These are phyloP conservation scores for Elgonia sp. DNA, from an alignment of 2,888 invertebrate species.

Conservation along the genomic window DNA sequence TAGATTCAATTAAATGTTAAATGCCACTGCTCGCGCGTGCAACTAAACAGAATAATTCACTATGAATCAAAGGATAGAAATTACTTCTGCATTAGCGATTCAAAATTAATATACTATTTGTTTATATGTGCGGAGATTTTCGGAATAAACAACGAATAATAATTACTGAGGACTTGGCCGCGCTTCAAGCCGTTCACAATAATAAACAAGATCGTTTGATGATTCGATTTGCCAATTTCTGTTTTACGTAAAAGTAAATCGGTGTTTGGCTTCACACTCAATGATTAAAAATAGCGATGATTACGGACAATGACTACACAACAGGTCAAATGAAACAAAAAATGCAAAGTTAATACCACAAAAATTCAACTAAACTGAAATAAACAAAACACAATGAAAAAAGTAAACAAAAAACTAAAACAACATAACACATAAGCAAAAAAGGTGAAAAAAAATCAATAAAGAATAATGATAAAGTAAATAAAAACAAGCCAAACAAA, in stretches of 20 bases:
- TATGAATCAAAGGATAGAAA: not conserved
- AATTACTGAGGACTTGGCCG: conserved; percentile 57
- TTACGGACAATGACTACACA: conserved; percentile 8
- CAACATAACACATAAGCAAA: not conserved
- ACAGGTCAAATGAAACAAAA: too few species aligned
- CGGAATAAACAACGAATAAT: conserved; percentile 34
- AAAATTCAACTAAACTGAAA: not conserved
- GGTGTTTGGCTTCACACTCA: conserved; percentile 37
- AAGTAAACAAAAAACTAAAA: not conserved
- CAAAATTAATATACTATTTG: conserved; percentile 24
- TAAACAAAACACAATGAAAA: not conserved
- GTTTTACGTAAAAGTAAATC: conserved; percentile 43
- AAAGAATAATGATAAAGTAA: not conserved
- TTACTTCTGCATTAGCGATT: not conserved
- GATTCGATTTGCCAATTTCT: conserved; percentile 61
- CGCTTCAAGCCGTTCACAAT: conserved; percentile 51
- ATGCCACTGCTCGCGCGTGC: not conserved
- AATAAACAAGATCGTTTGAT: conserved; percentile 55
- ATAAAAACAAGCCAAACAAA: not conserved
- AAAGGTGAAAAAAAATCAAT: not conserved
- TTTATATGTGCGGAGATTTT: conserved; percentile 30
- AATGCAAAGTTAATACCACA: too few species aligned
- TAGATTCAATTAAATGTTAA: not conserved
- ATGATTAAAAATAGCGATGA: conserved; percentile 44
- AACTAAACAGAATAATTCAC: not conserved